These are phyloP conservation scores for Ochotona curzoniae DNA, from an alignment of 2,113 vertebrate species.

Conservation along the genomic window DNA sequence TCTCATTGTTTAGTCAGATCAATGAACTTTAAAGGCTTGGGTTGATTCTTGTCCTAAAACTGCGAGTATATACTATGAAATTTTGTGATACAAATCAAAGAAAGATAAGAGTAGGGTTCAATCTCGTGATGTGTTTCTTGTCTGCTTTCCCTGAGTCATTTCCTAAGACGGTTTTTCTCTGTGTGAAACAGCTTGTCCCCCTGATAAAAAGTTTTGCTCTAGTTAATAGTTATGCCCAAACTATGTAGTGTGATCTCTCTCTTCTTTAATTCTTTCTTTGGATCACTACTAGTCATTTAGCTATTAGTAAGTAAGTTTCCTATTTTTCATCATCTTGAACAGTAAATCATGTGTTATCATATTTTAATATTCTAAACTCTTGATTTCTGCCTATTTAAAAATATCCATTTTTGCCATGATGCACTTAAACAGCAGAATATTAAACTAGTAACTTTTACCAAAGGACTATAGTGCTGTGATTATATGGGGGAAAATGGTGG, in stretches of 20 bases:
- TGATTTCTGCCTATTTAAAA: neutral
- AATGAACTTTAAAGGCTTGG: neutral
- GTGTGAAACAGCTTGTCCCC: neutral
- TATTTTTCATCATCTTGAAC: neutral
- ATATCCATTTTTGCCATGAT: too few species aligned
- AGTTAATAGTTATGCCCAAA: neutral
- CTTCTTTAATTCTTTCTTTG: neutral
- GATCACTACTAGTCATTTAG: conserved; percentile 13
- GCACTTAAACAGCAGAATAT: too few species aligned
- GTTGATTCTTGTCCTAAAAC: conserved; percentile 19
- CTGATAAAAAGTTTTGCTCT: neutral
- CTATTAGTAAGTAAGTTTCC: neutral
- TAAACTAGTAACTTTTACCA: too few species aligned
- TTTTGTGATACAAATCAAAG: conserved; percentile 19
- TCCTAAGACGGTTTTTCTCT: conserved; percentile 36
- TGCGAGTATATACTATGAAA: neutral
- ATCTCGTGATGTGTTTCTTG: neutral
- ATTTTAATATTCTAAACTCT: neutral
- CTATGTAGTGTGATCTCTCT: neutral
- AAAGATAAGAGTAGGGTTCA: neutral
- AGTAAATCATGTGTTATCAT: neutral
- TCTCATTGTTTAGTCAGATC: neutral
- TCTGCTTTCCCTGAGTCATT: conserved; percentile 7
- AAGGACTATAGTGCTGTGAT: too few species aligned
- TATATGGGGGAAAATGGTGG: too few species aligned